These are phyloP conservation scores for Tragelaphus scriptus DNA, from an alignment of 2,113 vertebrate species.

Conservation along the genomic window DNA sequence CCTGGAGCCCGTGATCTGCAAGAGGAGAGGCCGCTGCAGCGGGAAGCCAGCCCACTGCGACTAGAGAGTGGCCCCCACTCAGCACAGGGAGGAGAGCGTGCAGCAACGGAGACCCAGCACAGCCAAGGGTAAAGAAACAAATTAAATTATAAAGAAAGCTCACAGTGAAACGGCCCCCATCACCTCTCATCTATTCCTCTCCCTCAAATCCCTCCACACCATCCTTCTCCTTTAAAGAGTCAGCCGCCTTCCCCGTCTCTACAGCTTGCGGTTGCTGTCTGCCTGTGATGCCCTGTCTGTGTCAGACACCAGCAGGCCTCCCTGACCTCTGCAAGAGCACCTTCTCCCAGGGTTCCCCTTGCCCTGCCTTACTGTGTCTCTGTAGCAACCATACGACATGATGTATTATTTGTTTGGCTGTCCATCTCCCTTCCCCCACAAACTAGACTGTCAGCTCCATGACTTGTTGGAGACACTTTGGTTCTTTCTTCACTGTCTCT, in stretches of 20 bases:
- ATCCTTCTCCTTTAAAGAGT: background rate
- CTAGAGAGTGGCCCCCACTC: background rate
- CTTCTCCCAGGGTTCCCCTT: background rate
- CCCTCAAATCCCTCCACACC: background rate
- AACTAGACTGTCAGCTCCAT: background rate
- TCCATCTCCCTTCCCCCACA: background rate
- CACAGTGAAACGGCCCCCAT: background rate
- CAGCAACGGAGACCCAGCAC: background rate
- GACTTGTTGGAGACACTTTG: background rate
- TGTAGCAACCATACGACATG: background rate
- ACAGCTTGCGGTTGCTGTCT: background rate
- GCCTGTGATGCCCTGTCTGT: background rate
- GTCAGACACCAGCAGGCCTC: background rate
- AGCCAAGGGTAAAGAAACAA: background rate
- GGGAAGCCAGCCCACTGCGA: rapidly evolving
- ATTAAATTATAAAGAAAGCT: background rate
- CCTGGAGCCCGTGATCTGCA: background rate
- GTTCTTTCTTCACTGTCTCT: background rate
- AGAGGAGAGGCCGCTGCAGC: background rate
- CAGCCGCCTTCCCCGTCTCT: background rate
- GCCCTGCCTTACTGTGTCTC: background rate
- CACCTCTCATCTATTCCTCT: background rate
- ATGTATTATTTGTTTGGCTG: background rate
- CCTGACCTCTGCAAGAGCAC: background rate
- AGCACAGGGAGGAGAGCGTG: background rate